phyloP scores from a whole-genome alignment of 2,797 vertebrate genomes.

The Antrozous pallidus region DNA sequence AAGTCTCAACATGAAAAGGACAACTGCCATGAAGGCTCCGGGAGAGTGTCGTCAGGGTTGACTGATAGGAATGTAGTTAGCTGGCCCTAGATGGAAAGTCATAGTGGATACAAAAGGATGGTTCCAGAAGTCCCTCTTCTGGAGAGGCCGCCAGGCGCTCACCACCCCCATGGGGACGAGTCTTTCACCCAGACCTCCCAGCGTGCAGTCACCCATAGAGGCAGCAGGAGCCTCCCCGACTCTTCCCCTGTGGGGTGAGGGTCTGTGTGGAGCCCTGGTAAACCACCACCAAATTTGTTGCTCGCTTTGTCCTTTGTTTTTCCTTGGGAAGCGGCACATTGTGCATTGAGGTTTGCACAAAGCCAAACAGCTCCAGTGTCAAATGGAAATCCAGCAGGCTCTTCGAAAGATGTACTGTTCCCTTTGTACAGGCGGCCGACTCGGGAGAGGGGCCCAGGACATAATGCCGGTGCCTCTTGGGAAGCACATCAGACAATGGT shows the following conservation, averaged over 20 bases:
- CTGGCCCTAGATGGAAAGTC: neutral
- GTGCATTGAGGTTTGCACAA: slow-evolving; percentile 67
- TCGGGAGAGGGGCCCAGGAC: slow-evolving; percentile 56
- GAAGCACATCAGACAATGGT: slow-evolving; percentile 64
- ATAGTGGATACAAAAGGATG: neutral
- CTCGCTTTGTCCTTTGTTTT: slow-evolving; percentile 53
- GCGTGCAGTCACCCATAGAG: neutral
- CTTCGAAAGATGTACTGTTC: slow-evolving; percentile 68
- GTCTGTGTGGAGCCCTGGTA: neutral
- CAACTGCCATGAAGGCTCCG: neutral
- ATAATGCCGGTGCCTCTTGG: slow-evolving; percentile 64
- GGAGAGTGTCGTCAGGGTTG: neutral
- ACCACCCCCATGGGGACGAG: neutral
- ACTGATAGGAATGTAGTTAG: neutral
- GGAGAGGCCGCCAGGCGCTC: neutral
- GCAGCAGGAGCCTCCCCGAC: neutral
- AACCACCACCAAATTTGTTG: slow-evolving; percentile 43
- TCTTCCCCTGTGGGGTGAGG: neutral
- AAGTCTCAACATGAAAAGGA: neutral
- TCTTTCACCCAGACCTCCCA: neutral
- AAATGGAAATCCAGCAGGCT: slow-evolving; percentile 71
- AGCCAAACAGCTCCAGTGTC: slow-evolving; percentile 65
- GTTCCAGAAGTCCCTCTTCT: slow-evolving; percentile 29
- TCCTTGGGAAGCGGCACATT: slow-evolving; percentile 62
- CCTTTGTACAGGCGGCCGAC: slow-evolving; percentile 53